phyloP scores from a whole-genome alignment of 2,113 vertebrate species.

The Hipposideros armiger region DNA sequence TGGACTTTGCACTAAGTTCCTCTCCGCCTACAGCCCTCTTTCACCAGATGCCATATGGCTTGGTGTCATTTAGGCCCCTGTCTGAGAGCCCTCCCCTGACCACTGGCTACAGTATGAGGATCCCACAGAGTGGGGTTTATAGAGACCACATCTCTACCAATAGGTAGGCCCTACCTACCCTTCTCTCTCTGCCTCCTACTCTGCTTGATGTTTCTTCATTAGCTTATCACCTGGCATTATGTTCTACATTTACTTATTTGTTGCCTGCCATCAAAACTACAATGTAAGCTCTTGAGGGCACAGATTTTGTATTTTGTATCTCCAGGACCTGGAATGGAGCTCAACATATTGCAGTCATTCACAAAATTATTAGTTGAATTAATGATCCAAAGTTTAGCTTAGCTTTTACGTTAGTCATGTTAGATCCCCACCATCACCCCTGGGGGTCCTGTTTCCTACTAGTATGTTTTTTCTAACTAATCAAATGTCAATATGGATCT shows the following conservation, averaged over 20 bases:
- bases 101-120: background rate
- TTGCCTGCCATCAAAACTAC: background rate
- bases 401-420: background rate
- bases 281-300: background rate
- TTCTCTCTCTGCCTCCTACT: background rate
- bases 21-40: background rate
- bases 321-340: background rate
- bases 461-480: background rate
- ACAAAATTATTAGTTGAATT: background rate
- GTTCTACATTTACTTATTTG: background rate
- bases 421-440: background rate
- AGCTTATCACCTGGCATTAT: no score
- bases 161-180: fast-evolving
- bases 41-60: background rate
- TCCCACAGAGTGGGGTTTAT: background rate
- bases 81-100: background rate
- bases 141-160: no score
- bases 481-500: background rate
- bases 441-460: background rate
- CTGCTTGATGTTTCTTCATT: background rate
- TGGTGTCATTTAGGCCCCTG: background rate
- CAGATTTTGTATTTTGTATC: background rate
- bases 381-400: background rate
- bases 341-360: background rate
- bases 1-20: background rate